These are phyloP conservation scores for Serripes groenlandicus DNA, from an alignment of 2,888 invertebrate genomes.

Conservation along the genomic window DNA sequence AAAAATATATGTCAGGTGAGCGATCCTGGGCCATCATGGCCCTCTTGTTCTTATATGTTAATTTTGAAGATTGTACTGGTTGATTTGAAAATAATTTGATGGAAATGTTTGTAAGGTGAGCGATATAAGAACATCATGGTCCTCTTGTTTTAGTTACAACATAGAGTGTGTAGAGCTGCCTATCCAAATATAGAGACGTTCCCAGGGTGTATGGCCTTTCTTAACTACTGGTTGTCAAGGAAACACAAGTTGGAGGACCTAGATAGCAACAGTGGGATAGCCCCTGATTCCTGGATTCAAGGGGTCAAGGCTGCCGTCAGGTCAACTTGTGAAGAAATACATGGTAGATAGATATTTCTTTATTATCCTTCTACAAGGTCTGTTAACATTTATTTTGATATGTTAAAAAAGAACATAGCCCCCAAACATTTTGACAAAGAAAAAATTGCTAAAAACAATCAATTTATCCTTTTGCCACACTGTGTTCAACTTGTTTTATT, in stretches of 20 bases:
- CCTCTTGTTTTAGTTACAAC: constrained; percentile 32
- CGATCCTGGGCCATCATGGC: too few species aligned
- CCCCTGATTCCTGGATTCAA: constrained; percentile 66
- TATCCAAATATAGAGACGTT: constrained; percentile 59
- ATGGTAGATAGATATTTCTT: constrained; percentile 45
- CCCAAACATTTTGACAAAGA: too few species aligned
- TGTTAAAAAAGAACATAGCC: too few species aligned
- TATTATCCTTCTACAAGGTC: too few species aligned
- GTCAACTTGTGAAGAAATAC: constrained; percentile 45
- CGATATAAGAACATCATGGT: not conserved
- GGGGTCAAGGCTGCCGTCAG: constrained; percentile 62
- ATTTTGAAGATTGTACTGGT: too few species aligned
- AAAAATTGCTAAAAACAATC: too few species aligned
- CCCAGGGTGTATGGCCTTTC: constrained; percentile 70
- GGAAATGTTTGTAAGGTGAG: not conserved
- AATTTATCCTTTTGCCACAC: too few species aligned
- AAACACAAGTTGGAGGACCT: constrained; percentile 49
- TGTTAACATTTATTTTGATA: too few species aligned
- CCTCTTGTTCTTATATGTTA: too few species aligned
- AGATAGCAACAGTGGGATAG: constrained; percentile 66
- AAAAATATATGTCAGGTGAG: too few species aligned
- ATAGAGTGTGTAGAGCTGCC: constrained; percentile 38
- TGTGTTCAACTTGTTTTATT: too few species aligned
- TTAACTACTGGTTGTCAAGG: constrained; percentile 61
- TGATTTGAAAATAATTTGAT: too few species aligned